Base-by-base conservation (phyloP, 1,140 invertebrate genomes). In the Drosophila arizonae region DNA sequence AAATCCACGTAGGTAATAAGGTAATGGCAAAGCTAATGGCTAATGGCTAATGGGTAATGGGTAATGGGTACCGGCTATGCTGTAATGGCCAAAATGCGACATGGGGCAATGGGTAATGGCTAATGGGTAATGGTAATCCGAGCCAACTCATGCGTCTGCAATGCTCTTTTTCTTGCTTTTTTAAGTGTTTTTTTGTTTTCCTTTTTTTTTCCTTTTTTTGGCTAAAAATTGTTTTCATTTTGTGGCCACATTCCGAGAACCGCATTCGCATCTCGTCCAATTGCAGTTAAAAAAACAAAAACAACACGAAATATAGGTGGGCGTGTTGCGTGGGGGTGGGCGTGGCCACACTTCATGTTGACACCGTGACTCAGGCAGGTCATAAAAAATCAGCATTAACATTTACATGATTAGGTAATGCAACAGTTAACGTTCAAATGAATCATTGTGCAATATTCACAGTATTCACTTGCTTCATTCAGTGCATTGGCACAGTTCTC, bases 21-120 rank as follows among this genome's bases (percentile, higher is more conserved):
- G 64, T 69, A 69, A 73, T 73, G 66, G 56, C 64, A 67, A 67
- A 50, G 64, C 64, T 58, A 67, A 67, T 67, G 64, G 70, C 55
- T 72, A 72, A 72, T 72, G 63, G 70, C 1, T 43, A 67, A 72
- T 58, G 48, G 54, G 6, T 39, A 55, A 48, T 46, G 51, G 48
- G 9, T 51, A 73, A 60, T 67, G 41, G 55, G 28, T 15, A 72
- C 46, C 52, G 69, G 69, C 33, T 33, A 65, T 45, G 56, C 48
- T 52, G 66, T 68, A 71, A 70, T 69, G 62, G 45, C 8, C 36
- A 24, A 50, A 41, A 41, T 6, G 50, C 21, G 10, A 21, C 39
- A 65, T 54, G 65, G 39, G 54, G 11, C 26, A 71, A 57, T 71
- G 68, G 68, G 26, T 58, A 67, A 71, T 64, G 68, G 67, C 15